Evolutionary conservation across 2,797 vertebrate species (phyloP), one percentile per base, ranked within the genome.

Genomic region (Macroramphosus scolopax): DNA sequence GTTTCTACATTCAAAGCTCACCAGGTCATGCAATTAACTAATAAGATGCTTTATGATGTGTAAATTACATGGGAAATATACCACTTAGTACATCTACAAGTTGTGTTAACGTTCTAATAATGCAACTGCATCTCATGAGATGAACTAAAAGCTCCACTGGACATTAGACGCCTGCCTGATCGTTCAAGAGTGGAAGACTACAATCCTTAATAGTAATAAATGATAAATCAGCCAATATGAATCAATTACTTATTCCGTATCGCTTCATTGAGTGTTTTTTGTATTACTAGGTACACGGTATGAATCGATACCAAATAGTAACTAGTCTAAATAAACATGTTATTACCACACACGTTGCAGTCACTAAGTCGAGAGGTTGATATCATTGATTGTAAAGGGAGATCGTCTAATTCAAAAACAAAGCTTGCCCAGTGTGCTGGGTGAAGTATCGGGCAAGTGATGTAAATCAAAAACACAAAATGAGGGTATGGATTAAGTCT

Each of bases 211-310:
- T 25, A 10, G 43, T 5, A 53, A 54, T 60, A 13, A 62, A 61
- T 73, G n/a, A 75, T 63, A 43, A 32, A 57, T 31, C 8, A 43
- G 4, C 49, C 10, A 51, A 44, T 53, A 56, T 35, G 34, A 44
- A 43, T 68, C 14, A 57, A 42, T 63, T 11, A 15, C 34, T 36
- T 45, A 41, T 29, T 4, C n/a, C n/a, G n/a, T n/a, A n/a, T n/a
- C n/a, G 8, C 17, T 32, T 36, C 17, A 38, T 36, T n/a, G n/a
- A 18, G 38, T 28, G 9, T 39, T 16, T 24, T 35, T 69, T 64
- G 37, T 26, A n/a, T 63, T 52, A 51, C 34, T 62, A 53, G 44
- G 46, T 47, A 43, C 5, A 47, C 9, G n/a, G n/a, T n/a, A n/a
- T n/a, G n/a, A n/a, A n/a, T n/a, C n/a, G n/a, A n/a, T n/a, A n/a